Evolutionary conservation across 2,888 invertebrate species (phyloP).

Genomic region (Drosophila cyrtoloma): DNA sequence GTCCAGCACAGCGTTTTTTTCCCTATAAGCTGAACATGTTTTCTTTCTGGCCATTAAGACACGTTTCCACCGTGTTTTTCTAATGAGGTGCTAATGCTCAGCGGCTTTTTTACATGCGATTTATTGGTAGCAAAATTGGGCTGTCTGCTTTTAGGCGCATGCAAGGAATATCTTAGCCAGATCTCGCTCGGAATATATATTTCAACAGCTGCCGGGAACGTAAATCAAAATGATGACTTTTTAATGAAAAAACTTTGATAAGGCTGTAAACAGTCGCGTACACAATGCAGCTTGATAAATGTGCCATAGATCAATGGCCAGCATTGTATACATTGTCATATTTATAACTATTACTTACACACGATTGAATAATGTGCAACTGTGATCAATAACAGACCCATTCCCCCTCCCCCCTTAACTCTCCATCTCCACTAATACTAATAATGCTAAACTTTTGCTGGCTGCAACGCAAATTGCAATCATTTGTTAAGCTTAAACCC

Average conservation of each 20-base stretch:
- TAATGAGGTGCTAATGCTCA: conserved; percentile 73
- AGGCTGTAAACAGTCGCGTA: conserved; percentile 13
- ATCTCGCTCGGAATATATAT: conserved; percentile 30
- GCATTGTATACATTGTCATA: conserved; percentile 28
- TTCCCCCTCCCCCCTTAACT: neutral
- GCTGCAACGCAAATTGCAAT: conserved; percentile 62
- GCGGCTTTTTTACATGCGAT: conserved; percentile 40
- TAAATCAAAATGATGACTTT: conserved; percentile 76
- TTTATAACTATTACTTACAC: conserved; percentile 78
- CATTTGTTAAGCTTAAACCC: conserved; percentile 74
- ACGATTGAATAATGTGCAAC: conserved; percentile 80
- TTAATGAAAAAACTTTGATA: conserved; percentile 61
- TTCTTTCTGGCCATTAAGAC: conserved; percentile 43
- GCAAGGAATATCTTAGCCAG: conserved; percentile 21
- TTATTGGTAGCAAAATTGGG: conserved; percentile 54
- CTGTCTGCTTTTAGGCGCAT: conserved; percentile 39
- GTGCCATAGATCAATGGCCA: conserved; percentile 39
- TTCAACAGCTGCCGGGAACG: conserved; percentile 61
- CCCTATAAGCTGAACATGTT: conserved; percentile 10
- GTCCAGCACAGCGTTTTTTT: conserved; percentile 46
- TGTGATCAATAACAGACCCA: conserved; percentile 27
- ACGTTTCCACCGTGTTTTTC: conserved; percentile 49
- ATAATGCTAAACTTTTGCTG: conserved; percentile 22
- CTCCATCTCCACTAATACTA: neutral
- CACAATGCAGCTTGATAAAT: conserved; percentile 25